Base-by-base conservation (phyloP, 2,113 vertebrate genomes). In the Columba livia region DNA sequence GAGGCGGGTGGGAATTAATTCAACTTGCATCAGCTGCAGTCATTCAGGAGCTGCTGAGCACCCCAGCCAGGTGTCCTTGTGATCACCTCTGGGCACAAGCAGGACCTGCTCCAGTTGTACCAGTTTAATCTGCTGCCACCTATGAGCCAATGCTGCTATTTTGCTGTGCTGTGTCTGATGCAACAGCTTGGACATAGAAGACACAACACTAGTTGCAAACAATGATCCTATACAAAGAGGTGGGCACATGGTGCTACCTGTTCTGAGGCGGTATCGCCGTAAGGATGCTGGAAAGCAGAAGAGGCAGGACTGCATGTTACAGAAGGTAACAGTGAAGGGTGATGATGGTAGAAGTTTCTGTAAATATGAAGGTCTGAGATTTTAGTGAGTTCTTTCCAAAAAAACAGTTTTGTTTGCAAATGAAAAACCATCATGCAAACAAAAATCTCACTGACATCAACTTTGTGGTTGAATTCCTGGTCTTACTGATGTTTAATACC, bases 181-280 rank as follows among this genome's bases (percentile, higher is more conserved):
- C 61, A 79, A 82, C 25, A 71, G 17, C 50, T 72, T 75, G 29
- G 61, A 32, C 21, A 38, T 40, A 38, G 72, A 89, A 79, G 34
- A 64, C 15, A n/a, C 32, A 60, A 23, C 32, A 28, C 1, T 44
- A 54, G 69, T 8, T 77, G 54, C 48, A 57, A 69, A n/a, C 5
- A 64, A 0, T n/a, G 58, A 60, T 56, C 29, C 15, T 54, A 5
- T 28, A 23, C 1, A 3, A 36, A 54, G 31, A 64, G 17, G 6
- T 40, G n/a, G 21, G 47, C 25, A 61, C 13, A 13, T 0, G 7
- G 12, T 5, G 10, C 51, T 42, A 5, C 1, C 2, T 74, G 21
- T 47, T 62, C 60, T 67, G n/a, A 75, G 32, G 8, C 0, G 0
- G 5, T 40, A n/a, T 11, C 12, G 71, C 31, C 34, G 31, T 3